phyloP scores from a whole-genome alignment of 2,888 invertebrate genomes.

The Macrophya alboannulata region DNA sequence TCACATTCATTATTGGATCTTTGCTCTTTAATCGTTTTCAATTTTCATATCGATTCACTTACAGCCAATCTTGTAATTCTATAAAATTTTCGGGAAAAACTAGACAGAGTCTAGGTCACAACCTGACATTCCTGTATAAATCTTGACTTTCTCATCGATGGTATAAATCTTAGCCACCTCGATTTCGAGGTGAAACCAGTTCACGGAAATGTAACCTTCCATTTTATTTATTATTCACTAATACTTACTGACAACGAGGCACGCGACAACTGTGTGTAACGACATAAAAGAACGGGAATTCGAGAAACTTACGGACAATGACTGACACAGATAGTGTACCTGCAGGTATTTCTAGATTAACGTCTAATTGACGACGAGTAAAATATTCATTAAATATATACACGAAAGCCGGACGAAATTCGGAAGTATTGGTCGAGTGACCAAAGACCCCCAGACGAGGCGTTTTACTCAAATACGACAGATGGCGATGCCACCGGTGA shows the following conservation, averaged over 20 bases:
- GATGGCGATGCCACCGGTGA: conserved; percentile 39
- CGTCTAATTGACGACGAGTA: conserved; percentile 8
- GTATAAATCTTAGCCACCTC: conserved; percentile 20
- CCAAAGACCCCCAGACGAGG: conserved; percentile 19
- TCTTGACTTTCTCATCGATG: conserved; percentile 23
- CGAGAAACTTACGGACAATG: neutral
- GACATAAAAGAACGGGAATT: neutral
- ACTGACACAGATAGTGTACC: conserved; percentile 9
- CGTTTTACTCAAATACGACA: conserved; percentile 1
- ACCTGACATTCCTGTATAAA: neutral
- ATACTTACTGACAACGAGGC: neutral
- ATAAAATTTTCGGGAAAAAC: neutral
- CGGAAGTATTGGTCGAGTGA: conserved; percentile 1
- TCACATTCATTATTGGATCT: neutral
- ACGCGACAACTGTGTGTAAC: neutral
- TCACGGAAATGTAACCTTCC: conserved; percentile 7
- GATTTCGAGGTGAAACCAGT: conserved; percentile 36
- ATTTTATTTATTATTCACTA: conserved; percentile 39
- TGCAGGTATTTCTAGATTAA: neutral
- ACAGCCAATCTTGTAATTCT: neutral
- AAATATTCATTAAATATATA: neutral
- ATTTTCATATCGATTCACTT: neutral
- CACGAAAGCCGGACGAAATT: neutral
- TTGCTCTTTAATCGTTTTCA: neutral
- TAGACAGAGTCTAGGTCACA: neutral